Evolutionary conservation across 2,113 vertebrate species (phyloP), one percentile per base, ranked within the genome.

Genomic region (Tursiops truncatus): DNA sequence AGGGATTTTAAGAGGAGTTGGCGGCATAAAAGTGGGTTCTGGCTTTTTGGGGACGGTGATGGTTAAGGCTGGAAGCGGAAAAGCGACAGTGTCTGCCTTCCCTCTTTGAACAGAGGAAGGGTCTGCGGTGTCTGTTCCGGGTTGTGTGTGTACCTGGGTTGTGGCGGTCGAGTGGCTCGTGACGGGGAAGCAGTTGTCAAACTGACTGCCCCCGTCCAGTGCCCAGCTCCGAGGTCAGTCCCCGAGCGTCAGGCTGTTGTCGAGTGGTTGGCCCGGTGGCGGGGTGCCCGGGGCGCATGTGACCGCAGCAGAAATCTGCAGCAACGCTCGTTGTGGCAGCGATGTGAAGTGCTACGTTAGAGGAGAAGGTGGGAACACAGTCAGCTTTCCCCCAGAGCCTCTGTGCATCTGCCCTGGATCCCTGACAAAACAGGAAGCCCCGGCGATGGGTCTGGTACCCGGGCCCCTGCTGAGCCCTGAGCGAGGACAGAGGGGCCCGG

Each of bases 301-400:
- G 1, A 9, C 65, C 23, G 44, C 8, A 0, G 23, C 31, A 6
- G 53, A 23, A 21, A 36, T 36, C 63, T 33, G 20, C 13, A 10
- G 47, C 56, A 33, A n/a, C 1, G 0, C 36, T 1, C 15, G 8
- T 47, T 2, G 3, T 3, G 6, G 23, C 65, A 14, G 38, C 9
- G 0, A 4, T 4, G 0, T 5, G 15, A 6, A 25, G 14, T 1
- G 8, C 21, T 1, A 1, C 7, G 9, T 41, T 1, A 0, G 70
- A 53, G 17, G 6, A 1, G 63, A 33, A 25, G 21, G 36, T 14
- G 80, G 17, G 26, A 0, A 1, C 1, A 6, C n/a, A 0, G 47
- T 12, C 47, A 47, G 10, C 86, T 38, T 73, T 31, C 3, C 36
- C 20, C 47, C 25, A 12, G 13, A 26, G 5, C n/a, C 50, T 18